phyloP scores from a whole-genome alignment of 2,888 invertebrate species.

The Cephus sareptanus region DNA sequence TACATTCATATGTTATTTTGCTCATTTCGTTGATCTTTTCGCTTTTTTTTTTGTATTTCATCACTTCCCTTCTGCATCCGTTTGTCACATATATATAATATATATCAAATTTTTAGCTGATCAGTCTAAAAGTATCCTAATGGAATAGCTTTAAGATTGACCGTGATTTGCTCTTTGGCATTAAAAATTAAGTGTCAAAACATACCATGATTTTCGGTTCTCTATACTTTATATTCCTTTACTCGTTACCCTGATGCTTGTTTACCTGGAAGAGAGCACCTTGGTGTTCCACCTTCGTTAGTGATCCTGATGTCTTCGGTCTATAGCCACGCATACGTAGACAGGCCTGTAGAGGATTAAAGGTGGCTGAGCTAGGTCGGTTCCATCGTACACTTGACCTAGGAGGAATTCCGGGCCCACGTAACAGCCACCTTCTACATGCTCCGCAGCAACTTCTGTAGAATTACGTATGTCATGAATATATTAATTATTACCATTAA shows the following conservation, averaged over 20 bases:
- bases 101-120: neutral
- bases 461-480: conserved; percentile 19
- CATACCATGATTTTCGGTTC: conserved; percentile 6
- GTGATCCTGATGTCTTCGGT: conserved; percentile 38
- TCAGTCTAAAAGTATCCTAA: neutral
- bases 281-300: conserved; percentile 12
- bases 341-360: conserved; percentile 76
- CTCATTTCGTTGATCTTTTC: neutral
- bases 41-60: neutral
- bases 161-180: conserved; percentile 8
- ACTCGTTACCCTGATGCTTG: conserved; percentile 16
- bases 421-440: conserved; percentile 82
- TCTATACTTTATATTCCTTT: conserved; percentile 10
- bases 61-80: neutral
- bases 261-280: neutral
- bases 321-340: conserved; percentile 68
- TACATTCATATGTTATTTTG: neutral
- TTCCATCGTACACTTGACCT: conserved; percentile 82
- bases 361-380: conserved; percentile 62
- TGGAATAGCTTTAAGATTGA: conserved; percentile 10
- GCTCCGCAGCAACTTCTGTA: conserved; percentile 76
- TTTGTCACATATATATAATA: neutral
- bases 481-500: neutral
- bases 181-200: conserved; percentile 13
- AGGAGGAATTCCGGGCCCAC: conserved; percentile 82